Evolutionary conservation across 1,140 invertebrate species (phyloP).

Genomic region (Ceratina australensis): DNA sequence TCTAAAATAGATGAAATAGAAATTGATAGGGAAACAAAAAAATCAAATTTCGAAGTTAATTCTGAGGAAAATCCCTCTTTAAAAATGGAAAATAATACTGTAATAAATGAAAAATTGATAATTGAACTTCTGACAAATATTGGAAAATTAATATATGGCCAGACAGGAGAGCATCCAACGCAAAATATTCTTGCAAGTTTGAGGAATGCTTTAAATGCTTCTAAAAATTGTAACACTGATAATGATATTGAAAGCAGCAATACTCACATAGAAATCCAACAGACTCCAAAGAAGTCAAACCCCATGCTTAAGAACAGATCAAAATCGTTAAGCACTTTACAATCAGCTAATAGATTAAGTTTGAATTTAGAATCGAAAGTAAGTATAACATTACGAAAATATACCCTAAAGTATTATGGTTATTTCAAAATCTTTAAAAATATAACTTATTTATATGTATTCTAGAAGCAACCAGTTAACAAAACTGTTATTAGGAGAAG

Average conservation of each 20-base stretch:
- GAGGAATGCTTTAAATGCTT: slow-evolving; percentile 60
- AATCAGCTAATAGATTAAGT: slow-evolving; percentile 52
- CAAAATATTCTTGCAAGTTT: slow-evolving; percentile 63
- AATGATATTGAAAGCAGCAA: neutral
- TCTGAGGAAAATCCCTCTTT: neutral
- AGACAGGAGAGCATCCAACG: slow-evolving; percentile 53
- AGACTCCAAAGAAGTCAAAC: slow-evolving; percentile 20
- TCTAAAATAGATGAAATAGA: neutral
- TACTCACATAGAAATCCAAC: slow-evolving; percentile 8
- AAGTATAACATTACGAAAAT: slow-evolving; percentile 19
- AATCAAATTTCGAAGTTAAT: neutral
- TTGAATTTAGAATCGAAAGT: slow-evolving; percentile 57
- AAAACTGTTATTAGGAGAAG: slow-evolving; percentile 49
- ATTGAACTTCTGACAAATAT: slow-evolving; percentile 61
- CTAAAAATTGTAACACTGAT: slow-evolving; percentile 40
- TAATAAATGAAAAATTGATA: slow-evolving; percentile 55
- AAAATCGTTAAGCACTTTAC: slow-evolving; percentile 25
- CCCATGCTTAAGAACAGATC: slow-evolving; percentile 11
- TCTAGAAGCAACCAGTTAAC: slow-evolving; percentile 2
- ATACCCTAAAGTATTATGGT: too few species aligned
- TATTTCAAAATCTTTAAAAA: neutral
- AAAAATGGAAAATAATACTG: slow-evolving; percentile 15
- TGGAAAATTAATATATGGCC: slow-evolving; percentile 63
- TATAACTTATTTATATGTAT: slow-evolving; percentile 2
- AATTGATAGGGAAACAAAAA: slow-evolving; percentile 3